Conservation (phyloP, 2,888 invertebrate genomes). For the Anoncus sp. region DNA sequence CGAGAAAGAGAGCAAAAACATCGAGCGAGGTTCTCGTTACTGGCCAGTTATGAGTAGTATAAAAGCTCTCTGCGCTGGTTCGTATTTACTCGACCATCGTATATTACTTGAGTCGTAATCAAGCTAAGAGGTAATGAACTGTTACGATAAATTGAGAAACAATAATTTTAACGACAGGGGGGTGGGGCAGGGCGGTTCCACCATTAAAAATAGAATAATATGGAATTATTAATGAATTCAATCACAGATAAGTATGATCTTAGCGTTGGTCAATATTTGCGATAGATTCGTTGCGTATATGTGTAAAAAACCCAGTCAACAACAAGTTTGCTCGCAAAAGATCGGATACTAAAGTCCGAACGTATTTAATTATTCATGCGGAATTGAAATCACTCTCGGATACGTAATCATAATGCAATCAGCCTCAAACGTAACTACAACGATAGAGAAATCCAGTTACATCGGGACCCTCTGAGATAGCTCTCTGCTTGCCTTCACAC, state of each 20-base stretch:
- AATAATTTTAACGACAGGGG: too few relatives aligned
- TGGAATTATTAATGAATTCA: background rate
- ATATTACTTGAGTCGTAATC: conserved; percentile 49
- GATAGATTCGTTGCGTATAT: background rate
- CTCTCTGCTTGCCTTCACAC: conserved; percentile 23
- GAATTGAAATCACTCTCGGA: background rate
- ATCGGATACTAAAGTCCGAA: background rate
- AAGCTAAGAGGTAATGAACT: conserved; percentile 40
- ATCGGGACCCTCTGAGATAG: conserved; percentile 8
- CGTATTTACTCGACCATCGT: conserved; percentile 43
- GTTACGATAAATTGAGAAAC: conserved; percentile 37
- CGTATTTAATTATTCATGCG: background rate
- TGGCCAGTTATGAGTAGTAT: conserved; percentile 53
- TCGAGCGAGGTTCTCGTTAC: conserved; percentile 23
- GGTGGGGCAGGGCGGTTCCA: background rate
- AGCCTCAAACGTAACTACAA: background rate
- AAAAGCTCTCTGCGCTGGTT: conserved; percentile 52
- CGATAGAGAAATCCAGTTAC: background rate
- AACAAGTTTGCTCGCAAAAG: background rate
- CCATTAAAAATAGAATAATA: background rate
- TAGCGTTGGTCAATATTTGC: too few relatives aligned
- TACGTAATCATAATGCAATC: background rate
- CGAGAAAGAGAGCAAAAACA: conserved; percentile 30
- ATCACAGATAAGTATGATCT: background rate
- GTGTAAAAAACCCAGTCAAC: background rate